Base-by-base conservation (phyloP, 2,888 invertebrate genomes). In the Trissolcus brochymenae region DNA sequence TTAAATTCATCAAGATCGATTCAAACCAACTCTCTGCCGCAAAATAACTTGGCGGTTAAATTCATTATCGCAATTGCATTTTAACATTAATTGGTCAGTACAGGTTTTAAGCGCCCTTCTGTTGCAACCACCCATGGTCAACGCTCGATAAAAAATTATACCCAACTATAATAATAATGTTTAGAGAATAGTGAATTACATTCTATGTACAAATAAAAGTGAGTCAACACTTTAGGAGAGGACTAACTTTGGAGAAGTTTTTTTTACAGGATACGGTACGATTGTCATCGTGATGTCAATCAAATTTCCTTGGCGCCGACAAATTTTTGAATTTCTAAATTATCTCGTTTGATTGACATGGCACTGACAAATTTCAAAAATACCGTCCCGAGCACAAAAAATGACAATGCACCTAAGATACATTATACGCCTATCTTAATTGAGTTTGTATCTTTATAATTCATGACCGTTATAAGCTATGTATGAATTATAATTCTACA, bases 191-290 rank as follows among this genome's bases (percentile, higher is more conserved):
- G 83, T 82, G 77, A 82, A 81, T 81, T 83, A 83, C 81, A 81
- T 83, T 83, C 73, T 81, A 82, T 82, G 75, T 83, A 83, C 84
- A 87, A 85, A 84, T 85, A 83, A 85, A 84, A 85, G 82, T 85
- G 84, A 83, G 79, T 82, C 81, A 85, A 82, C 80, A 84, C 80
- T 83, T 82, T 81, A 82, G 82, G 82, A 85, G 82, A 82, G 82
- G 83, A 78, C 81, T 83, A 84, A 84, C 83, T 85, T 86, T 85
- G 84, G 83, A 84, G 84, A 75, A 79, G 81, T 82, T 81, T 81
- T 81, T 82, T 81, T 82, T 80, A 21, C 54, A 60, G 54, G 19
- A 46, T 19, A 49, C 11, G 54, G 43, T 16, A 29, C 46, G 3
- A n/a, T 46, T 46, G 14, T 16, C 14, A 46, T 1, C 46, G 46